phyloP scores from a whole-genome alignment of 2,113 vertebrate genomes.

The Dryoscopus gambensis region DNA sequence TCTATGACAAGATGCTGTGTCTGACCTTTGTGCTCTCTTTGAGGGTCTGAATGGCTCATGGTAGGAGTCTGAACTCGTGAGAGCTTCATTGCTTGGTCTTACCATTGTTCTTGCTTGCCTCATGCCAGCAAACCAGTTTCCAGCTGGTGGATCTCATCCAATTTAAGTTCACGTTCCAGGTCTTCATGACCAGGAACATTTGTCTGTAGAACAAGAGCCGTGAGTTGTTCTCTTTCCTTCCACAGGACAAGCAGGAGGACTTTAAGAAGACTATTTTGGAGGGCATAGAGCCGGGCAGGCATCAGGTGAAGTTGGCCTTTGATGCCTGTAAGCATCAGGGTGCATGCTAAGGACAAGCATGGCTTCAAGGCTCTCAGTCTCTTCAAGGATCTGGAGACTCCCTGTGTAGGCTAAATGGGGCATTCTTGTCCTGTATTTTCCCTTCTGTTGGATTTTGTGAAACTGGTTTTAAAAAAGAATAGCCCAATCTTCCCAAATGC shows the following conservation, averaged over 20 bases:
- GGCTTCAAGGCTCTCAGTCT: conserved; percentile 30
- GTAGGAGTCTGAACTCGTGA: neutral
- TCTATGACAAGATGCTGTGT: neutral
- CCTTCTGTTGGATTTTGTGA: neutral
- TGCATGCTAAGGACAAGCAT: conserved; percentile 10
- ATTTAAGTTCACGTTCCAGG: conserved; percentile 26
- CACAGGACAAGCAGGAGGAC: conserved; percentile 67
- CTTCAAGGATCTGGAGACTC: neutral
- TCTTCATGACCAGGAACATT: conserved; percentile 62
- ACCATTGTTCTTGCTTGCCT: neutral
- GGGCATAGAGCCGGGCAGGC: conserved; percentile 67
- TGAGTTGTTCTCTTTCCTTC: conserved; percentile 73
- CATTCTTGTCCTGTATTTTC: neutral
- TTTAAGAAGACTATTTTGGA: conserved; percentile 64
- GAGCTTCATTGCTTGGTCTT: neutral
- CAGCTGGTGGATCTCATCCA: conserved; percentile 4
- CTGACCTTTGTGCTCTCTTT: neutral
- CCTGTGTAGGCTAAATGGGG: neutral
- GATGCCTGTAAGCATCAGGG: conserved; percentile 64
- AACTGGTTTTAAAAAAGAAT: neutral
- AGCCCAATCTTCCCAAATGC: neutral
- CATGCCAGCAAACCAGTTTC: neutral
- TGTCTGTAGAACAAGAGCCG: conserved; percentile 51
- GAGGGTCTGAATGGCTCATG: neutral
- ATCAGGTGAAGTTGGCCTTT: conserved; percentile 63